Percentiles rank a stretch among this genome's conserved stretches.
Conservation (phyloP, 2,113 vertebrate species). For the Odocoileus hemionus region DNA sequence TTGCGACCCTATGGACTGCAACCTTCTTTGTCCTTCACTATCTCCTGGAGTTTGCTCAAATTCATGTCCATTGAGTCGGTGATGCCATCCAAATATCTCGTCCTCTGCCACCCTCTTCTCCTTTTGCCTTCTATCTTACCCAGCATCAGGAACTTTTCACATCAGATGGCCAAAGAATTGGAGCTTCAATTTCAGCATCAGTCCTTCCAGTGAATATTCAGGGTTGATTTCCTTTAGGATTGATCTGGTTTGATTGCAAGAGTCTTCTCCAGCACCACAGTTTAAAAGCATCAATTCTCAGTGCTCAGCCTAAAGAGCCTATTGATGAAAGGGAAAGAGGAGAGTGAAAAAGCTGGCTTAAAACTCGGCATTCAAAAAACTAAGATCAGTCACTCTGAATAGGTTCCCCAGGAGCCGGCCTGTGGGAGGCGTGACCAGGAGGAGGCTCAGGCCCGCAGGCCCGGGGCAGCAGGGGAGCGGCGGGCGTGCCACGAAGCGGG, state of each 20-base stretch:
- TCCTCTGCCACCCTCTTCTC: neutral
- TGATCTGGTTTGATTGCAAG: neutral
- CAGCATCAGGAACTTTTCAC: neutral
- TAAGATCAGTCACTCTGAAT: conserved; percentile 76
- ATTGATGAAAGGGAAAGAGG: neutral
- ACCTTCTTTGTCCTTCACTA: neutral
- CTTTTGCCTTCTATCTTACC: neutral
- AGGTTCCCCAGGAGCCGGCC: conserved; percentile 79
- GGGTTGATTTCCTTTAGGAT: neutral
- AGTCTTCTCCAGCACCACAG: neutral
- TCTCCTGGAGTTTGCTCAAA: neutral
- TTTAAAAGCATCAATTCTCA: neutral
- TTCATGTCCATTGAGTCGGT: neutral
- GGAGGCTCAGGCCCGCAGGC: conserved; percentile 44
- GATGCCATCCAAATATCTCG: neutral
- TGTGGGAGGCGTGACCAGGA: conserved; percentile 16
- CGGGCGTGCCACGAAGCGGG: neutral
- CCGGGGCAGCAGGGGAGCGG: neutral
- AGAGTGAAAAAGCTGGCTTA: neutral
- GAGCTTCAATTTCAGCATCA: neutral
- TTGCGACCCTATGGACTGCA: neutral
- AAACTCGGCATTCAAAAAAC: neutral
- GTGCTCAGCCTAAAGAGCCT: neutral
- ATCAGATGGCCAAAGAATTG: neutral
- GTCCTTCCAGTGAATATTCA: neutral